Conservation (phyloP, 2,113 vertebrate genomes). For the Fregetta grallaria region DNA sequence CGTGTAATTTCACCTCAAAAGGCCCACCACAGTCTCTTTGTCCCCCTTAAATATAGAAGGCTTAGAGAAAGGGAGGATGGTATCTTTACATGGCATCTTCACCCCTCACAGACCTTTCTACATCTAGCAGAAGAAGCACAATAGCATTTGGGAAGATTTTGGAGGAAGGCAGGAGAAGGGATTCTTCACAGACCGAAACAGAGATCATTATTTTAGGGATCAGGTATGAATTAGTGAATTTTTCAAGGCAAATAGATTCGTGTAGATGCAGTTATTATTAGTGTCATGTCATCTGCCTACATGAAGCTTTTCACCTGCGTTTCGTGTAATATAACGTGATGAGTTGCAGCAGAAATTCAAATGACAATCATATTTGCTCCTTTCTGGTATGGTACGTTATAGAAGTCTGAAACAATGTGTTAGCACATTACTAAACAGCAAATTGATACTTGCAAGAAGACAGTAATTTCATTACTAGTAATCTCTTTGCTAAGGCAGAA, state of each 20-base stretch:
- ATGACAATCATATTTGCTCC: background rate
- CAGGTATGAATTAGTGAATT: background rate
- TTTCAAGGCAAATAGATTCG: background rate
- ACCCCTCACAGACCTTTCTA: background rate
- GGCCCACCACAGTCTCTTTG: background rate
- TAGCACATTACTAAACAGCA: constrained; percentile 10
- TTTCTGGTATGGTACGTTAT: background rate
- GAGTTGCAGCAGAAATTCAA: background rate
- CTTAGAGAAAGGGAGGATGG: background rate
- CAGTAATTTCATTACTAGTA: constrained; percentile 21
- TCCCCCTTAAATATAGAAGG: background rate
- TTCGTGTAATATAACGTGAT: background rate
- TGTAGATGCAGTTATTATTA: background rate
- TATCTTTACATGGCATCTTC: background rate
- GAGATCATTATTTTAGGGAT: background rate
- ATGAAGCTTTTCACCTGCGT: background rate
- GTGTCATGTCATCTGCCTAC: background rate
- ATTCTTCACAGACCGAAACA: background rate
- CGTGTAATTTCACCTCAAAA: background rate
- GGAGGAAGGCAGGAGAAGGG: background rate
- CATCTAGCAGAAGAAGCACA: background rate
- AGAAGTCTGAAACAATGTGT: constrained; percentile 8
- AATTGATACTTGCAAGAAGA: constrained; percentile 23
- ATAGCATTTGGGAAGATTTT: background rate
- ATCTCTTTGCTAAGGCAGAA: constrained; percentile 10